Conservation (phyloP, 1,140 invertebrate genomes). For the Bombus terrestris region DNA sequence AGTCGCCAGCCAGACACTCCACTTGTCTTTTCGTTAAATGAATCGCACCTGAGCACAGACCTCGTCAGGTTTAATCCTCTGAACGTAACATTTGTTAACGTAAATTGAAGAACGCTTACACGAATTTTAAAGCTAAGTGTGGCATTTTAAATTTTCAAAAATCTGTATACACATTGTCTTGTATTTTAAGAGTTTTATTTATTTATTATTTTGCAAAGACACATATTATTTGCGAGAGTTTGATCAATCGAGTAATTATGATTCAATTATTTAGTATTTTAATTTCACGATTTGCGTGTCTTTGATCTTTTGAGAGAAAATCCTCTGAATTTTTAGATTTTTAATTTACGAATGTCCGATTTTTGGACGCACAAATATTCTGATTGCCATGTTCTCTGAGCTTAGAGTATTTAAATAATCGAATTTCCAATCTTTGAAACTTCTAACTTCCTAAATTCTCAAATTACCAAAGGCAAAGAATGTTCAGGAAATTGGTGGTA, state of each 20-base stretch:
- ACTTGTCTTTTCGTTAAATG: background rate
- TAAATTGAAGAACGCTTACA: background rate
- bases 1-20: background rate
- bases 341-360: background rate
- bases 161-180: too few relatives aligned
- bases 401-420: background rate
- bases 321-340: background rate
- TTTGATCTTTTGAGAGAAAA: too few relatives aligned
- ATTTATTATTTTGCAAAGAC: too few relatives aligned
- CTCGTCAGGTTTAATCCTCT: background rate
- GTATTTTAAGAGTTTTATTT: too few relatives aligned
- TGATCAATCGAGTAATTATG: too few relatives aligned
- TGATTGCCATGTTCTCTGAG: too few relatives aligned
- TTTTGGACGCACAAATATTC: background rate
- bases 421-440: background rate
- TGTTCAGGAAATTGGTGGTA: background rate
- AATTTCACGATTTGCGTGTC: background rate
- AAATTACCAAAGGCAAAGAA: too few relatives aligned
- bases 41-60: background rate
- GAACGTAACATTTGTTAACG: background rate
- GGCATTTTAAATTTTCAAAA: background rate
- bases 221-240: too few relatives aligned
- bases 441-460: too few relatives aligned
- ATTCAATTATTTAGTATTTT: background rate
- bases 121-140: background rate